phyloP scores from a whole-genome alignment of 2,113 vertebrate species.

The Ochotona curzoniae region DNA sequence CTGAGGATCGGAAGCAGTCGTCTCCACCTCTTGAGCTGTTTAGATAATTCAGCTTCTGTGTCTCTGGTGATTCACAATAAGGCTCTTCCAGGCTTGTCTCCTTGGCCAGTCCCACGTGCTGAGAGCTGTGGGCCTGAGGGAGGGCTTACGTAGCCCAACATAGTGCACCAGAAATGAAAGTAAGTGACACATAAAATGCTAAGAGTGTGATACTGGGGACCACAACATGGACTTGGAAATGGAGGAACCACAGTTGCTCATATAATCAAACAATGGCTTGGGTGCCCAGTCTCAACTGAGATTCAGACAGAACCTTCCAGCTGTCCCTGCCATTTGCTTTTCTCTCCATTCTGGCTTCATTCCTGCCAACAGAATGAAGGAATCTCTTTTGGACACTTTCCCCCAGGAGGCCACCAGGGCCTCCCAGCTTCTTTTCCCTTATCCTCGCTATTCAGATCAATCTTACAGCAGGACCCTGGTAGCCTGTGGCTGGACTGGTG shows the following conservation, averaged over 20 bases:
- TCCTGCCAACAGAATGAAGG: neutral
- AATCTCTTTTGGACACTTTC: neutral
- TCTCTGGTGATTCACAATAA: neutral
- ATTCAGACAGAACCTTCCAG: neutral
- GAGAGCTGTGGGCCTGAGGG: neutral
- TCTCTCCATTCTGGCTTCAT: neutral
- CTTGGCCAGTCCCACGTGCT: neutral
- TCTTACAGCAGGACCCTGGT: neutral
- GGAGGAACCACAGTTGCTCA: fast-evolving
- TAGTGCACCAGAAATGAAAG: neutral
- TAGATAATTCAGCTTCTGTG: neutral
- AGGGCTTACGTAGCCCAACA: neutral
- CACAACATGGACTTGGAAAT: neutral
- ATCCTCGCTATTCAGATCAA: neutral
- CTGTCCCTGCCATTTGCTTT: neutral
- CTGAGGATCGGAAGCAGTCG: neutral
- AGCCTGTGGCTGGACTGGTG: neutral
- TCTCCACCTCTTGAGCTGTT: neutral
- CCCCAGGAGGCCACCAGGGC: neutral
- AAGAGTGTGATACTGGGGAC: neutral
- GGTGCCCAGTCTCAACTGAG: neutral
- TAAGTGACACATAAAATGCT: neutral
- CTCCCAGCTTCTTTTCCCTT: neutral
- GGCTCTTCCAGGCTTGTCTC: neutral
- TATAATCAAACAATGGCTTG: fast-evolving